Evolutionary conservation across 37 sponge, comb jelly and placozoan species (phyloP).

Genomic region (Eunapius fragilis): DNA sequence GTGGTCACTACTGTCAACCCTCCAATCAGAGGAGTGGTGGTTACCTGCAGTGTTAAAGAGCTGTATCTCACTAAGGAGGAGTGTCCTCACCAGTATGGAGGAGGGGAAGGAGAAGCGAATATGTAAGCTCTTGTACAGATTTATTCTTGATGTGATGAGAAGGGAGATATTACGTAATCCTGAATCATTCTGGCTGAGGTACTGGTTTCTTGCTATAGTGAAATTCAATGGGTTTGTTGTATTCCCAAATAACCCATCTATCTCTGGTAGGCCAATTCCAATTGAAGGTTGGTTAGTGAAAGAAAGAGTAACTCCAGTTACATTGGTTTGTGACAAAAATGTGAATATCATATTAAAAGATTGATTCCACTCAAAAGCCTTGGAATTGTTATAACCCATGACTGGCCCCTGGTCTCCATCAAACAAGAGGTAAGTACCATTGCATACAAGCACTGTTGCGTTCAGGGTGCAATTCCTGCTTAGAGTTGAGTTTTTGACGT

Average conservation of each 20-base stretch:
- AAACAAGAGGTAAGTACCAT: not conserved
- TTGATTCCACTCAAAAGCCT: slow-evolving; percentile 29
- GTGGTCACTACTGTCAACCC: not conserved
- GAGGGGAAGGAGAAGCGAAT: slow-evolving; percentile 15
- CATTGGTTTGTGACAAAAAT: not conserved
- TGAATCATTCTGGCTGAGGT: slow-evolving; percentile 31
- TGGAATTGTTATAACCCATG: not conserved
- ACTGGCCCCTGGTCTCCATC: slow-evolving; percentile 4
- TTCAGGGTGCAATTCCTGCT: not conserved
- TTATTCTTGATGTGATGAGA: not conserved
- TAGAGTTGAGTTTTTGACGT: not conserved
- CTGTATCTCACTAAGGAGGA: slow-evolving; percentile 49
- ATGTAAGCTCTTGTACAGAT: not conserved
- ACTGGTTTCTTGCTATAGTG: slow-evolving; percentile 31
- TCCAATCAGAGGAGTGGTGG: not conserved
- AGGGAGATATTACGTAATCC: slow-evolving; percentile 31
- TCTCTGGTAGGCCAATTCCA: slow-evolving; percentile 52
- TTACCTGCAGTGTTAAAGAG: slow-evolving; percentile 17
- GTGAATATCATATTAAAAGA: not conserved
- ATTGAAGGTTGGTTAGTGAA: slow-evolving; percentile 47
- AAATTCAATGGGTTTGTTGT: slow-evolving; percentile 1
- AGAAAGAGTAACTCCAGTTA: slow-evolving; percentile 34
- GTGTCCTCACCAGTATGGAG: not conserved
- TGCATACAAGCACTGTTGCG: not conserved
- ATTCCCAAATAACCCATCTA: not conserved